phyloP scores from a whole-genome alignment of 2,797 vertebrate genomes.

The Cuniculus paca region DNA sequence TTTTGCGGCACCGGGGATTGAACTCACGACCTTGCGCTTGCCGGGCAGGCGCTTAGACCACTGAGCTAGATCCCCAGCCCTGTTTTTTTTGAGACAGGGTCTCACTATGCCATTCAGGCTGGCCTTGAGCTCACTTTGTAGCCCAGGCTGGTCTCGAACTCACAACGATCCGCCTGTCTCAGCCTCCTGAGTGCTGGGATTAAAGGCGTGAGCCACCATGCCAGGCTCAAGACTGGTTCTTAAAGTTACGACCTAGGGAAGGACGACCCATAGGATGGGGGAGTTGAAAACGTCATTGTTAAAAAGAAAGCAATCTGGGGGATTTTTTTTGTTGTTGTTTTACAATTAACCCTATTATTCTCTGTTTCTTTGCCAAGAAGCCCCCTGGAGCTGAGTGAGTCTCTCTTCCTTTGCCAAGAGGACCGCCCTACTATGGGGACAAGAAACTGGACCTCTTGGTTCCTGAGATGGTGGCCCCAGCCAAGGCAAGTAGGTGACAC shows the following conservation, averaged over 20 bases:
- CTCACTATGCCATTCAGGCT: too few species aligned
- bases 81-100: too few species aligned
- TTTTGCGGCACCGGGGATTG: too few species aligned
- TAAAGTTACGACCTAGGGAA: not conserved
- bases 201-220: too few species aligned
- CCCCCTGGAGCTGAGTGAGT: not conserved
- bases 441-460: not conserved
- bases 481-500: not conserved
- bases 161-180: too few species aligned
- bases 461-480: not conserved
- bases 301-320: not conserved
- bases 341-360: not conserved
- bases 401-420: not conserved
- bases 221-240: too few species aligned
- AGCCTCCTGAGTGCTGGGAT: too few species aligned
- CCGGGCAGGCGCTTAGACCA: too few species aligned
- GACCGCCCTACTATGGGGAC: not conserved
- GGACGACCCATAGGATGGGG: not conserved
- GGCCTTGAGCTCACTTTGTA: too few species aligned
- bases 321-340: not conserved
- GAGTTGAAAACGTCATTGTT: not conserved
- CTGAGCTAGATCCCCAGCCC: too few species aligned
- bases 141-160: too few species aligned
- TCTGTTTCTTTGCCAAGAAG: conserved; percentile 12
- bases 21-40: too few species aligned